Evolutionary conservation across 2,888 invertebrate species (phyloP).

Genomic region (Protonemura montana): DNA sequence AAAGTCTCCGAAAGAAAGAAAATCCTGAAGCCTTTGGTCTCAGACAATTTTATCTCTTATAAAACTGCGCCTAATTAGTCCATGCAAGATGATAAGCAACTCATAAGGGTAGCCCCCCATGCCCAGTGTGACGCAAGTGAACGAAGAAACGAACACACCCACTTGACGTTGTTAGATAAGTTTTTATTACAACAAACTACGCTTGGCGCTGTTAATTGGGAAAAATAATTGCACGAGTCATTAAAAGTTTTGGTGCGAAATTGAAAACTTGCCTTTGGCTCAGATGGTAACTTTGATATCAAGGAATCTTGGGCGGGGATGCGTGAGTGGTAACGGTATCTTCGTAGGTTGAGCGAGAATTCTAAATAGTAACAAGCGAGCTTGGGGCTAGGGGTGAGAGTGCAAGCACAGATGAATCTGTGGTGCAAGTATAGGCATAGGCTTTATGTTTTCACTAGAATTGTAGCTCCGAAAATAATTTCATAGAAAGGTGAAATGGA

Average conservation of each 20-base stretch:
- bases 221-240: neutral
- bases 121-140: neutral
- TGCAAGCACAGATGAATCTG: too few species aligned
- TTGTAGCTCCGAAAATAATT: too few species aligned
- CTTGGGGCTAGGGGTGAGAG: neutral
- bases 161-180: neutral
- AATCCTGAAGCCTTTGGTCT: neutral
- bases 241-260: neutral
- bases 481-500: too few species aligned
- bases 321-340: neutral
- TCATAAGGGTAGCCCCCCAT: neutral
- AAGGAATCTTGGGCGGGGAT: neutral
- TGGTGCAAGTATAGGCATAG: too few species aligned
- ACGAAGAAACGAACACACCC: neutral
- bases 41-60: neutral
- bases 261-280: neutral
- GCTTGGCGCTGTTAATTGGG: neutral
- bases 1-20: neutral
- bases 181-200: neutral
- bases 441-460: too few species aligned
- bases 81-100: neutral
- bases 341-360: neutral
- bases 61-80: neutral
- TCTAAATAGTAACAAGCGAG: neutral
- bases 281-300: neutral